These are phyloP conservation scores for Drosophila barbarae DNA, from an alignment of 2,888 invertebrate genomes.

Conservation along the genomic window DNA sequence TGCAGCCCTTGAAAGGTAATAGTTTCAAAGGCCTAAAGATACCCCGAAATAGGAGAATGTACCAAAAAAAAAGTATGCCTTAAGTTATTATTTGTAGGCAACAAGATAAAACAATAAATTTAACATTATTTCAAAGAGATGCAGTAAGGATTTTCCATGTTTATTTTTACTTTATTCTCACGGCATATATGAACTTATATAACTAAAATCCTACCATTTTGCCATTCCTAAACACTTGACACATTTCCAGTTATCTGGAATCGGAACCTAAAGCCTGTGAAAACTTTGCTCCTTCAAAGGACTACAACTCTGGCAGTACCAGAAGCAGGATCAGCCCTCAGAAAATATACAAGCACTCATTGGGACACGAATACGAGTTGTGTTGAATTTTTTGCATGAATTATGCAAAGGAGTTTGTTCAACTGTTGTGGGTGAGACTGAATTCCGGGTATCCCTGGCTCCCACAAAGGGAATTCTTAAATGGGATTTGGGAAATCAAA, in stretches of 20 bases:
- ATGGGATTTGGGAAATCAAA: conserved; percentile 71
- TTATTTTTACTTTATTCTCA: neutral
- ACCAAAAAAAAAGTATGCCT: too few relatives aligned
- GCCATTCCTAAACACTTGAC: conserved; percentile 4
- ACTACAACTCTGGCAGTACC: neutral
- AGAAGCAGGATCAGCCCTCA: neutral
- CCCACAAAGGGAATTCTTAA: conserved; percentile 70
- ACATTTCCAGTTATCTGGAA: conserved; percentile 21
- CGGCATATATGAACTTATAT: neutral
- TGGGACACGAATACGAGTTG: conserved; percentile 26
- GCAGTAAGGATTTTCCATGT: neutral
- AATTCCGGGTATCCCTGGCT: conserved; percentile 27
- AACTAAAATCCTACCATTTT: neutral
- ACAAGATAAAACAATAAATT: too few relatives aligned
- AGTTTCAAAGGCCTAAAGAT: neutral
- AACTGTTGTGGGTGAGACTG: conserved; percentile 55
- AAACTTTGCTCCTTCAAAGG: conserved; percentile 25
- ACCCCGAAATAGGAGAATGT: neutral
- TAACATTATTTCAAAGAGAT: too few relatives aligned
- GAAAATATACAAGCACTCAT: conserved; percentile 22
- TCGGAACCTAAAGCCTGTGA: conserved; percentile 47
- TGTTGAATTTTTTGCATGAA: conserved; percentile 59
- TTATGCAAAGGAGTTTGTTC: conserved; percentile 68
- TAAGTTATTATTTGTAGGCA: neutral
- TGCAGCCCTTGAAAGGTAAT: conserved; percentile 1